A percentile compares a stretch with the other conserved stretches of the same genome.
Evolutionary conservation across 1,140 invertebrate genomes (phyloP).

Genomic region (Heliconius hermathena): DNA sequence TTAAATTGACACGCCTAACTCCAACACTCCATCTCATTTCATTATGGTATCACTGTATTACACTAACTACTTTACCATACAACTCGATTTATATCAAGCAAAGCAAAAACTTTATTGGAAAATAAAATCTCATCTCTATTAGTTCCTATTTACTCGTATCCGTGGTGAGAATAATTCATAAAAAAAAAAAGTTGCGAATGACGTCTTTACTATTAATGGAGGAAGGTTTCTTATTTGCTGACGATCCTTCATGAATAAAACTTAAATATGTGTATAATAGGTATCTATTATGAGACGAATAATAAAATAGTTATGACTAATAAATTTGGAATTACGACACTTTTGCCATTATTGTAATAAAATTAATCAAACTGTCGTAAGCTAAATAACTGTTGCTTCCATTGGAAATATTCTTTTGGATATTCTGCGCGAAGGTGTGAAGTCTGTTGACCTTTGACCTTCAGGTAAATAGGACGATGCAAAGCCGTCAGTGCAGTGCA

Average conservation of each 20-base stretch:
- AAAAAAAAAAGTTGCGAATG: neutral
- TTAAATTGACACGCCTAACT: conserved; percentile 74
- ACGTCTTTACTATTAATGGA: neutral
- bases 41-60: conserved; percentile 57
- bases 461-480: neutral
- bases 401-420: neutral
- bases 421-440: neutral
- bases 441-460: neutral
- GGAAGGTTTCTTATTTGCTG: neutral
- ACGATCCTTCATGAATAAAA: neutral
- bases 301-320: conserved; percentile 18
- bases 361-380: neutral
- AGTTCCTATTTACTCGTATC: conserved; percentile 28
- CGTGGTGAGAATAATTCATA: neutral
- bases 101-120: conserved; percentile 22
- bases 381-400: neutral
- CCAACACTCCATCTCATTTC: conserved; percentile 61
- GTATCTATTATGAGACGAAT: neutral
- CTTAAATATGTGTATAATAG: neutral
- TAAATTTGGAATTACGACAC: conserved; percentile 18
- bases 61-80: conserved; percentile 40
- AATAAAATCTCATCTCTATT: conserved; percentile 40
- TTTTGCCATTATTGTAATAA: neutral
- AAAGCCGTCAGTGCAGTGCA: neutral
- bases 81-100: conserved; percentile 38